phyloP scores from a whole-genome alignment of 2,888 invertebrate genomes.

The Apocheima hispidaria region DNA sequence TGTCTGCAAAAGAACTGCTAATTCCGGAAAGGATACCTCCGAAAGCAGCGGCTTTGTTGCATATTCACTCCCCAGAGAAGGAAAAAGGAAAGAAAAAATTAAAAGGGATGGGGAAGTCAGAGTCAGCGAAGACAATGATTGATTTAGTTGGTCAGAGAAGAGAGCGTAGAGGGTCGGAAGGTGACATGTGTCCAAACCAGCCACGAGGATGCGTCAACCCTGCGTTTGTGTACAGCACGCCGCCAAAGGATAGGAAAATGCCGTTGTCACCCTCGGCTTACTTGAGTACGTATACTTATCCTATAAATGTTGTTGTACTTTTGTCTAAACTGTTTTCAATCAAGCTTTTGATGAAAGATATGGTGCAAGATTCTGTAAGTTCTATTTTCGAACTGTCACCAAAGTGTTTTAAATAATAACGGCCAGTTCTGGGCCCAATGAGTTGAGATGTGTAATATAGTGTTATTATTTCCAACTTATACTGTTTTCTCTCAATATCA shows the following conservation, averaged over 20 bases:
- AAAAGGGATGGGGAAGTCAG: constrained; percentile 74
- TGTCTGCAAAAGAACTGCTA: constrained; percentile 74
- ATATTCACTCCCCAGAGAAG: constrained; percentile 82
- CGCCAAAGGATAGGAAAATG: constrained; percentile 79
- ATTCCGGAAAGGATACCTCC: constrained; percentile 85
- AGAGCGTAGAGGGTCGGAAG: constrained; percentile 77
- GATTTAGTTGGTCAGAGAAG: constrained; percentile 65
- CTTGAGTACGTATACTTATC: constrained; percentile 73
- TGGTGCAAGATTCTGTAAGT: not conserved
- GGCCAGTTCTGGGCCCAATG: not conserved
- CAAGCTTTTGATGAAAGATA: not conserved
- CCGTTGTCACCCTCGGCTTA: constrained; percentile 77
- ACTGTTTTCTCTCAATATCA: not conserved
- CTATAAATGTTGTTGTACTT: too few species aligned
- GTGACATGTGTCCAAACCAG: constrained; percentile 71
- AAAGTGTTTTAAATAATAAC: not conserved
- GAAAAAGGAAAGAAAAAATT: constrained; percentile 72
- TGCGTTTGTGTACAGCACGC: constrained; percentile 83
- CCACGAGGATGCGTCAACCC: constrained; percentile 76
- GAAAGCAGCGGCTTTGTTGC: constrained; percentile 87
- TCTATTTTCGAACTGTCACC: not conserved
- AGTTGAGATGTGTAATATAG: not conserved
- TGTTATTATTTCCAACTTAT: not conserved
- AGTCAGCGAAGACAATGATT: constrained; percentile 72
- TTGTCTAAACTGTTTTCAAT: not conserved